Percentiles rank a stretch among this genome's conserved stretches.
Evolutionary conservation across 2,888 invertebrate genomes (phyloP).

Genomic region (Hesperia comma): DNA sequence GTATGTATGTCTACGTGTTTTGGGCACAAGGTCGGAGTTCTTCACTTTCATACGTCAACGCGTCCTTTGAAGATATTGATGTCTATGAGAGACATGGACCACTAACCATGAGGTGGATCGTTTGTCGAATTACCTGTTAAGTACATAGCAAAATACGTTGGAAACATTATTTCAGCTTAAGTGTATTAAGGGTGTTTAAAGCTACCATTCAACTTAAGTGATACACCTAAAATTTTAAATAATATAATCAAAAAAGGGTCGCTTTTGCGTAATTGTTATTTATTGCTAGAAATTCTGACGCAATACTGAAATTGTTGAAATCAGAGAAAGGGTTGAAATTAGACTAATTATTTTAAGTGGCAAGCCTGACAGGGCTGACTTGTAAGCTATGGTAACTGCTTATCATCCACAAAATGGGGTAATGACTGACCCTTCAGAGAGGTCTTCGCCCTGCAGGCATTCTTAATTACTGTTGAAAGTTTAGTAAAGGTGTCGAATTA

Average conservation of each 20-base stretch:
- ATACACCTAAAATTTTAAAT: too few relatives aligned
- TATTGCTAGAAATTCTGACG: background rate
- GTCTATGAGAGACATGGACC: too few relatives aligned
- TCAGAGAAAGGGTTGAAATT: slow-evolving; percentile 26
- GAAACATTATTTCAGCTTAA: too few relatives aligned
- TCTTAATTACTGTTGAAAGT: slow-evolving; percentile 24
- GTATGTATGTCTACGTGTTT: too few relatives aligned
- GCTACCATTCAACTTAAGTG: too few relatives aligned
- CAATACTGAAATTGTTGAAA: slow-evolving; percentile 25
- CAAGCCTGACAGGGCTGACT: slow-evolving; percentile 20
- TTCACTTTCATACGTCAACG: too few relatives aligned
- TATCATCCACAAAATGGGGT: slow-evolving; percentile 27
- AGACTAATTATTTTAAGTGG: slow-evolving; percentile 36
- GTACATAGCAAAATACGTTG: too few relatives aligned
- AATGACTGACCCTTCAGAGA: slow-evolving; percentile 12
- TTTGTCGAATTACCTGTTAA: too few relatives aligned
- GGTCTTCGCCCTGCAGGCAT: slow-evolving; percentile 17
- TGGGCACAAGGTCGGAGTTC: too few relatives aligned
- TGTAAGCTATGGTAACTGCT: slow-evolving; percentile 31
- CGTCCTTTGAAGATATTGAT: too few relatives aligned
- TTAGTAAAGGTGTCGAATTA: slow-evolving; percentile 27
- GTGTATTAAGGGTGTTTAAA: too few relatives aligned
- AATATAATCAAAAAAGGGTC: background rate
- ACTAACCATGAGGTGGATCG: too few relatives aligned
- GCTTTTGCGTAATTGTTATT: background rate